Base-by-base conservation (phyloP, 2,113 vertebrate species). In the Seriola aureovittata region DNA sequence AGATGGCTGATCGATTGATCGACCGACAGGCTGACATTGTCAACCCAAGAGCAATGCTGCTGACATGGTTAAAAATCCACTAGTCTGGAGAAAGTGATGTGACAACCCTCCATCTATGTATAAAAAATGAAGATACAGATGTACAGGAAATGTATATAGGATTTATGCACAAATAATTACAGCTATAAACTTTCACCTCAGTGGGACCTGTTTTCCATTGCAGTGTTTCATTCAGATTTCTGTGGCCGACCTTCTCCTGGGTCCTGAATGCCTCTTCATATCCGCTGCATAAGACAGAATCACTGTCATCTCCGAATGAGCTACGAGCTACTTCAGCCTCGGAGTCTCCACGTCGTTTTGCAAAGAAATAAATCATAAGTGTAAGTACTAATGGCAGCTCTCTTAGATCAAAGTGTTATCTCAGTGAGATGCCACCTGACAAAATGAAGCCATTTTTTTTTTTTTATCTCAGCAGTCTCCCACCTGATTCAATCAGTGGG, bases 381-480 rank as follows among this genome's bases (percentile, higher is more conserved):
- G 29, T 29, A 29, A 29, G 29, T 3, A 72, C 17, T 63, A 79
- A 73, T 67, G 73, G 54, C 72, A 69, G 48, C 32, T 2, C 42
- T 85, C 71, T 78, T 60, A 57, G 32, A 87, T 84, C 72, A 75
- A 87, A 84, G 85, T 64, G 65, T 59, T 69, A 74, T 75, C 60
- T 66, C 17, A 58, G 4, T 81, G 58, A 19, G 16, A 65, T 66
- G 23, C 14, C n/a, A 74, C 36, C 54, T 50, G 66, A 63, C 44
- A 6, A 21, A 60, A 84, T 44, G 10, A 52, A 32, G 29, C 34
- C 48, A 10, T 69, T 77, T 58, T 75, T 42, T 50, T 50, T 46
- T 46, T n/a, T n/a, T n/a, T n/a, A 54, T 50, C 11, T 66, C 55
- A 48, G 6, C 25, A 72, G 54, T 75, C 29, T 21, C 2, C 5